phyloP scores from a whole-genome alignment of 30 jellyfish, hydroid and myxozoan species.

The Chironex yamaguchii region DNA sequence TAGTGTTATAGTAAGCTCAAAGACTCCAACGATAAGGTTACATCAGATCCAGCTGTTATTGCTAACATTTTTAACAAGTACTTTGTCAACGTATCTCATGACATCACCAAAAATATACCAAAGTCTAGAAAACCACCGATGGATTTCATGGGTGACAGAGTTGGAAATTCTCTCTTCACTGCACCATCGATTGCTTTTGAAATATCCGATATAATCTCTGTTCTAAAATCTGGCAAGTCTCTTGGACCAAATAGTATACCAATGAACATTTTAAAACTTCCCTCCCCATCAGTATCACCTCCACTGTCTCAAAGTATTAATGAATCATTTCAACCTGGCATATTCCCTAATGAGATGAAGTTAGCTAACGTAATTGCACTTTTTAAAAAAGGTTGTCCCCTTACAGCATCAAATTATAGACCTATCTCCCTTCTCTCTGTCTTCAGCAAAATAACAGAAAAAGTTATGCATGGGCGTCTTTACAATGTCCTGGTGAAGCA shows the following conservation, averaged over 20 bases:
- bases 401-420: conserved; percentile 58
- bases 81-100: conserved; percentile 58
- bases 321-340: conserved; percentile 67
- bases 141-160: conserved; percentile 48
- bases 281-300: conserved; percentile 48
- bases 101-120: conserved; percentile 56
- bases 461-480: conserved; percentile 49
- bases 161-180: conserved; percentile 41
- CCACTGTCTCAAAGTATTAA: conserved; percentile 71
- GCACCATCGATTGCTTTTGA: conserved; percentile 69
- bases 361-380: conserved; percentile 74
- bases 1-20: conserved; percentile 62
- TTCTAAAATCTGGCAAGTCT: conserved; percentile 71
- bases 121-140: conserved; percentile 32
- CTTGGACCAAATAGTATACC: conserved; percentile 81
- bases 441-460: conserved; percentile 64
- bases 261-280: conserved; percentile 25
- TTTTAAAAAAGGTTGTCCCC: conserved; percentile 66
- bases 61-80: conserved; percentile 70
- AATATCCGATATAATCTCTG: conserved; percentile 62
- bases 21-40: conserved; percentile 46
- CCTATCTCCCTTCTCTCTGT: conserved; percentile 78
- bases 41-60: conserved; percentile 57
- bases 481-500: conserved; percentile 46
- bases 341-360: conserved; percentile 58